Evolutionary conservation across 2,888 invertebrate species (phyloP).

Genomic region (Hermaeophaga mercurialis): DNA sequence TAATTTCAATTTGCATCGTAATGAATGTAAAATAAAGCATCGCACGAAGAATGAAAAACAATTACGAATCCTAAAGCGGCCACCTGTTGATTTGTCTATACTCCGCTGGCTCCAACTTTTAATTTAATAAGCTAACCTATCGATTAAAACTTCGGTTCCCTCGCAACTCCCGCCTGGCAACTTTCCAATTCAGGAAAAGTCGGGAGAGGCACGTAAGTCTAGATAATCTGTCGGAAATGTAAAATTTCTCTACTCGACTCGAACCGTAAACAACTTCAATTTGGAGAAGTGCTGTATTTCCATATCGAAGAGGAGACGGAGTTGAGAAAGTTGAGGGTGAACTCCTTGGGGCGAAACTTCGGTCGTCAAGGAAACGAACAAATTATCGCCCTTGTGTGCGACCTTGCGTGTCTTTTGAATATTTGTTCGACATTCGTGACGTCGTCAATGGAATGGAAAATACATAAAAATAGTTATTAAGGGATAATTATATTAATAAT

Average conservation of each 20-base stretch:
- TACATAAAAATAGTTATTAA: too few species aligned
- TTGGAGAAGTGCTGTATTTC: constrained; percentile 19
- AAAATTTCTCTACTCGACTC: background rate
- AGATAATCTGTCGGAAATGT: constrained; percentile 4
- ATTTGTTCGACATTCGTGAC: too few species aligned
- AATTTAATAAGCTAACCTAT: constrained; percentile 10
- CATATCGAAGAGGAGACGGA: constrained; percentile 10
- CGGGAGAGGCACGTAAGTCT: background rate
- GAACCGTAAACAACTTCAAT: constrained; percentile 21
- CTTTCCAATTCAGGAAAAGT: background rate
- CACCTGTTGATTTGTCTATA: background rate
- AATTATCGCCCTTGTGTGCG: constrained; percentile 36
- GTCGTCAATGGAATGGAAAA: too few species aligned
- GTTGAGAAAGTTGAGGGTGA: constrained; percentile 17
- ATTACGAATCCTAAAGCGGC: background rate
- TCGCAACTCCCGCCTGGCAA: background rate
- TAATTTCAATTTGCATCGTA: too few species aligned
- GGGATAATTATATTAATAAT: too few species aligned
- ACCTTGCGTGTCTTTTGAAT: too few species aligned
- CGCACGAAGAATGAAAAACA: too few species aligned
- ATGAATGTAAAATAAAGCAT: too few species aligned
- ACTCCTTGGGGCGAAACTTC: constrained; percentile 36
- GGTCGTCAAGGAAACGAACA: constrained; percentile 41
- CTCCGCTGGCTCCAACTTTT: constrained; percentile 1
- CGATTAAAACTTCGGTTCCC: constrained; percentile 10